These are phyloP conservation scores for Seriola aureovittata DNA, from an alignment of 2,113 vertebrate genomes.

Conservation along the genomic window DNA sequence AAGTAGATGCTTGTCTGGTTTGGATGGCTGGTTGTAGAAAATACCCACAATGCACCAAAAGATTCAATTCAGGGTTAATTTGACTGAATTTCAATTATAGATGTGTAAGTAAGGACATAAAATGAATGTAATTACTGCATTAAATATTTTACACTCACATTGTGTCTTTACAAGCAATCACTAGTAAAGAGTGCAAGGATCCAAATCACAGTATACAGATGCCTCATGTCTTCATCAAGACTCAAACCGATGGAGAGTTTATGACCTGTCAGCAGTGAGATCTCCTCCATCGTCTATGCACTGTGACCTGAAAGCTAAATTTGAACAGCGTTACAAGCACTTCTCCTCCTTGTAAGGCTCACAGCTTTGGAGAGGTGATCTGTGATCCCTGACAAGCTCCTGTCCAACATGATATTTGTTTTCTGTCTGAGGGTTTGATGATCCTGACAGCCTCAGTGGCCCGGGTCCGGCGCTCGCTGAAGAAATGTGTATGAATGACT, in stretches of 20 bases:
- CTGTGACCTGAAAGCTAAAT: conserved; percentile 31
- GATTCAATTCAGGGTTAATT: background rate
- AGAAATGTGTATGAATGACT: conserved; percentile 8
- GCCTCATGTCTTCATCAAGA: background rate
- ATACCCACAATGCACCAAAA: background rate
- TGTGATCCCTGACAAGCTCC: conserved; percentile 47
- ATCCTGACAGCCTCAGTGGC: conserved; percentile 33
- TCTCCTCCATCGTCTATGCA: background rate
- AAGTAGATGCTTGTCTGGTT: conserved; percentile 13
- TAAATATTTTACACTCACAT: background rate
- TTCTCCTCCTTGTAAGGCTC: background rate
- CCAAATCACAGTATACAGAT: background rate
- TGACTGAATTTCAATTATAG: background rate
- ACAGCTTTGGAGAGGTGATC: conserved; percentile 30
- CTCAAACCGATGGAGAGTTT: background rate
- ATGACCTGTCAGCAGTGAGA: conserved; percentile 28
- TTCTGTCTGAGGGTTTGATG: conserved; percentile 42
- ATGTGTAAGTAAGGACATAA: background rate
- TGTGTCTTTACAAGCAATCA: background rate
- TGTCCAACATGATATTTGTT: conserved; percentile 42
- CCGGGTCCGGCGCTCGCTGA: background rate
- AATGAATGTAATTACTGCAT: background rate
- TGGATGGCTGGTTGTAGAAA: background rate
- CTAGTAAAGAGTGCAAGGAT: background rate
- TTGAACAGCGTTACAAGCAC: background rate